Base-by-base conservation (phyloP, 2,888 invertebrate species). In the Lithodes maja region DNA sequence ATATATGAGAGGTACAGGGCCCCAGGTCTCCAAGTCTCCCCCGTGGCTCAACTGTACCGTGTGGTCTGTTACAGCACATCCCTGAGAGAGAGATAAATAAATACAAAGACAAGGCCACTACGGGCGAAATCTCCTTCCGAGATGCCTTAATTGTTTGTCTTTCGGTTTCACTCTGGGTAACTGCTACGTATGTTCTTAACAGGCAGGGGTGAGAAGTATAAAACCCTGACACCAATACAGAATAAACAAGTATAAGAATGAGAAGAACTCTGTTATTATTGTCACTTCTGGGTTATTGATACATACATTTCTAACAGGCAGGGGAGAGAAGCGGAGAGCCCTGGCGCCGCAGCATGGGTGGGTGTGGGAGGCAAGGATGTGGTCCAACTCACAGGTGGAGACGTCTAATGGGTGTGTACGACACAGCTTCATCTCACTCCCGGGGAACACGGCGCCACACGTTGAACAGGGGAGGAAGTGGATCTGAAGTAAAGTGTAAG, bases 271-370 rank as follows among this genome's bases (percentile, higher is more conserved):
- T 33, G 33, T 33, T 33, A 33, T 33, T 33, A 33, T 33, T 33
- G 33, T 33, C 33, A 33, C 33, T 33, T 33, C 33, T 33, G 33
- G 33, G 33, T 33, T 33, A 33, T 33, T 33, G 33, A 74, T 12
- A 77, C 91, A 82, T 49, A 91, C 91, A 80, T 91, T 91, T 55
- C 91, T 89, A 55, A 91, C 95, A 15, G 95, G 95, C 90, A 97
- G 93, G 52, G 96, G 95, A 93, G 97, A 96, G 94, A 97, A 97
- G 92, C 96, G 95, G 93, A 97, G 97, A 1, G 97, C 96, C 92
- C 96, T 95, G 94, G 97, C 97, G 53, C 97, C 97, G 94, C 98
- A 98, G 94, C 98, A 98, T 0, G 97, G 96, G 94, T 96, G 97
- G 85, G 94, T 93, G 2, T 95, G 95, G 87, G 90, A 92, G n/a